Evolutionary conservation across 2,113 vertebrate genomes (phyloP).

Genomic region (Datnioides undecimradiatus): DNA sequence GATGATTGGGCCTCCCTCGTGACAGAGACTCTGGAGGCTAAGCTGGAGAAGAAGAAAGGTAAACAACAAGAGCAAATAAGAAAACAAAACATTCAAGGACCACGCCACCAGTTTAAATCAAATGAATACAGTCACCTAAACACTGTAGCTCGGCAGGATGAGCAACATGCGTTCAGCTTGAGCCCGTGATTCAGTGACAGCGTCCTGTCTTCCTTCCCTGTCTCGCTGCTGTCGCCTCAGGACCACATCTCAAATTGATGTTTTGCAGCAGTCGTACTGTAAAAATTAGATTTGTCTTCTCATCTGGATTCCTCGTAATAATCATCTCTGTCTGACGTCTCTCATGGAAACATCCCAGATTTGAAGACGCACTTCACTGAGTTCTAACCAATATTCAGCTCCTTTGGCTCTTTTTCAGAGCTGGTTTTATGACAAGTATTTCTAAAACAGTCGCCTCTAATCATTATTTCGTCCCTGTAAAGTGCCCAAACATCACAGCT

Average conservation of each 20-base stretch:
- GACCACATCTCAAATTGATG: background rate
- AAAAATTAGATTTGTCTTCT: background rate
- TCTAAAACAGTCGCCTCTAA: no score
- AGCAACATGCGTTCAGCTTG: no score
- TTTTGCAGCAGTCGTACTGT: no score
- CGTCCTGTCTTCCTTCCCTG: background rate
- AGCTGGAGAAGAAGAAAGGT: conserved; percentile 93
- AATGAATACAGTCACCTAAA: background rate
- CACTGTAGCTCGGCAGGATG: background rate
- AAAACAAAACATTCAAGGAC: background rate
- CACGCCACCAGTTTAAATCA: background rate
- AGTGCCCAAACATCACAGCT: no score
- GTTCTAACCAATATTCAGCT: no score
- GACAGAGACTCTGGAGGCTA: conserved; percentile 91
- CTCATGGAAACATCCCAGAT: no score
- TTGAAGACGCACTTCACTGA: no score
- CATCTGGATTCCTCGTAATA: background rate
- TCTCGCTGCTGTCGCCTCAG: background rate
- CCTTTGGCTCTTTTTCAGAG: no score
- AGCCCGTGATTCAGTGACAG: background rate
- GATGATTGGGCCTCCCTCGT: conserved; percentile 92
- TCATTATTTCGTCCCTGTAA: no score
- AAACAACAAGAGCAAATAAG: conserved; percentile 35
- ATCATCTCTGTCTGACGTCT: no score
- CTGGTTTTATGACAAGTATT: no score